A percentile compares a stretch with the other conserved stretches of the same genome.
Evolutionary conservation across 2,797 vertebrate species (phyloP).

Genomic region (Chaenodraco wilsoni): DNA sequence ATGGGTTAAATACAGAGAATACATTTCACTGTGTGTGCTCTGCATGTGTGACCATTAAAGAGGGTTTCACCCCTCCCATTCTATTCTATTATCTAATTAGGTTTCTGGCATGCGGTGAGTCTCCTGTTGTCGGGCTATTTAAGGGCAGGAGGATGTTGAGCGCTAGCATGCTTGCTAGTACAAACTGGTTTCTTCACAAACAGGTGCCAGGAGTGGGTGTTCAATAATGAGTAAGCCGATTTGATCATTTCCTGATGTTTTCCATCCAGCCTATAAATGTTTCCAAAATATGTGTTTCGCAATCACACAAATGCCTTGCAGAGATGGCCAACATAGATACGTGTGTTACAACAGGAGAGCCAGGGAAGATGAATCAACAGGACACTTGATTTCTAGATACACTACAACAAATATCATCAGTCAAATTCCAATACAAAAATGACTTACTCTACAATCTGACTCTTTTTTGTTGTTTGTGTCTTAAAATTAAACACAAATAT

Average conservation of each 20-base stretch:
- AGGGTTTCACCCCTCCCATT: too few relatives aligned
- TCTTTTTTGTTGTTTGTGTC: not conserved
- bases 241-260: constrained; percentile 11
- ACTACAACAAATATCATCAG: not conserved
- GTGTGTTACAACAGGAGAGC: not conserved
- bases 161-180: not conserved
- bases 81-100: constrained; percentile 5
- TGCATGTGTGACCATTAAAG: too few relatives aligned
- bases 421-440: not conserved
- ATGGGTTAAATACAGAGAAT: too few relatives aligned
- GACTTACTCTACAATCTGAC: not conserved
- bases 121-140: constrained; percentile 28
- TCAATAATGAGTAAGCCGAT: constrained; percentile 19
- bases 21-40: too few relatives aligned
- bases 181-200: constrained; percentile 1
- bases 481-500: not conserved
- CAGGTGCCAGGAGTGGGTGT: constrained; percentile 19
- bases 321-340: not conserved
- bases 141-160: constrained; percentile 5
- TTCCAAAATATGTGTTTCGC: not conserved
- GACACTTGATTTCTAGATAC: not conserved
- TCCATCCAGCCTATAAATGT: not conserved
- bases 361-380: not conserved
- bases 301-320: not conserved
- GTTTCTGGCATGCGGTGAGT: constrained; percentile 15